Conservation (phyloP, 2,888 invertebrate species). For the Leucozona laternaria region DNA sequence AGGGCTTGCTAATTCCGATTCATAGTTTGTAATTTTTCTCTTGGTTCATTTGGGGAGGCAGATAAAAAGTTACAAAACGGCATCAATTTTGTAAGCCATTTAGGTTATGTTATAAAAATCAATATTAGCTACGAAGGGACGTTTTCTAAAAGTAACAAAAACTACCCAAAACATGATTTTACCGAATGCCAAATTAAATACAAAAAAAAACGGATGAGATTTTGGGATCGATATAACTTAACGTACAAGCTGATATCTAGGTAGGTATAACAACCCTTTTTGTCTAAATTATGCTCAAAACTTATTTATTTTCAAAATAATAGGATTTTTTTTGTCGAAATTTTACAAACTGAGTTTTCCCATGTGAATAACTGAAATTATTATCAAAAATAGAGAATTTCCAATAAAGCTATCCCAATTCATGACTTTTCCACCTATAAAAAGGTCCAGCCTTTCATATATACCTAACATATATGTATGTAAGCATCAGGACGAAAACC, state of each 20-base stretch:
- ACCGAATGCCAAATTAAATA: neutral
- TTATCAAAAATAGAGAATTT: constrained; percentile 2
- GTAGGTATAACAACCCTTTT: constrained; percentile 12
- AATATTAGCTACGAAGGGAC: too few species aligned
- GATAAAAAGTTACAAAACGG: too few species aligned
- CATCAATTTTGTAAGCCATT: too few species aligned
- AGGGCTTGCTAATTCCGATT: too few species aligned
- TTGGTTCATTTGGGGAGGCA: too few species aligned
- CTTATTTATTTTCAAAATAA: constrained; percentile 6
- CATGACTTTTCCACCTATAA: constrained; percentile 11
- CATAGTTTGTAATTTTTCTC: too few species aligned
- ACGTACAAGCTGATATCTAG: neutral
- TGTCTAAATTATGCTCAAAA: neutral
- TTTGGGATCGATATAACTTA: neutral
- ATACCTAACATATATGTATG: neutral
- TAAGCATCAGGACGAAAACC: constrained; percentile 6
- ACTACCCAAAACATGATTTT: neutral
- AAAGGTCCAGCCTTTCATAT: constrained; percentile 6
- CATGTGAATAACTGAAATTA: neutral
- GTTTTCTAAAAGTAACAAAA: too few species aligned
- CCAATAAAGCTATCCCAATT: constrained; percentile 5
- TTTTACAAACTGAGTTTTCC: constrained; percentile 26
- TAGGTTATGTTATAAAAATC: too few species aligned
- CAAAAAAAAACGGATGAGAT: neutral
- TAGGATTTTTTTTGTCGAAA: constrained; percentile 12